Conservation (phyloP, 2,113 vertebrate genomes). For the Azemiops feae region DNA sequence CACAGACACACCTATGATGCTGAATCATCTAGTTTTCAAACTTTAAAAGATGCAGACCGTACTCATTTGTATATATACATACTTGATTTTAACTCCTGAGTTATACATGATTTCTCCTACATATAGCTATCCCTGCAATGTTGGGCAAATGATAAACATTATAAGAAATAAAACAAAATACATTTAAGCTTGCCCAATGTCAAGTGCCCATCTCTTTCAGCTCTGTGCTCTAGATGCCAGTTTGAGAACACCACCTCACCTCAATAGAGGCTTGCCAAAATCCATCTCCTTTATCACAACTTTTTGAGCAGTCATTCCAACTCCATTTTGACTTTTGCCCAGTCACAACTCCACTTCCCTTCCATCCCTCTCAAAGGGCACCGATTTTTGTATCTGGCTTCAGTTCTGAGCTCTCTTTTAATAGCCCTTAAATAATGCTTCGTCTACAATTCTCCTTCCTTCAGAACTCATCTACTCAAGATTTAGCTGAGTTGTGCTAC, state of each 20-base stretch:
- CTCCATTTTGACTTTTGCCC: background rate
- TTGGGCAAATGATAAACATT: background rate
- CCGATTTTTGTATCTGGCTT: background rate
- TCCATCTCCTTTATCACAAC: background rate
- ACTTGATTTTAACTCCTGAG: background rate
- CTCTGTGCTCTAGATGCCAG: background rate
- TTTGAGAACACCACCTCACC: background rate
- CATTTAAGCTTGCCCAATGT: background rate
- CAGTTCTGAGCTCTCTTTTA: background rate
- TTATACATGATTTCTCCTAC: background rate
- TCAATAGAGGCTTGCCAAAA: background rate
- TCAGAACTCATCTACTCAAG: background rate
- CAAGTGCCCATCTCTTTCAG: background rate
- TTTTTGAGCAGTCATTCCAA: background rate
- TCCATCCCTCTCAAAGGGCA: background rate
- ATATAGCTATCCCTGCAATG: background rate
- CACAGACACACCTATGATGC: background rate
- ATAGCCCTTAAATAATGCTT: background rate
- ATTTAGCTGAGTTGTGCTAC: too few species aligned
- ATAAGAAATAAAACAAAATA: background rate
- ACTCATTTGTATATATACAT: background rate
- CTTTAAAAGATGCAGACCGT: background rate
- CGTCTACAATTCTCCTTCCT: background rate
- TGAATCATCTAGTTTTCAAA: background rate
- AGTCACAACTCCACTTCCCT: background rate